Evolutionary conservation across 2,888 invertebrate genomes (phyloP).

Genomic region (Brenthis daphne): DNA sequence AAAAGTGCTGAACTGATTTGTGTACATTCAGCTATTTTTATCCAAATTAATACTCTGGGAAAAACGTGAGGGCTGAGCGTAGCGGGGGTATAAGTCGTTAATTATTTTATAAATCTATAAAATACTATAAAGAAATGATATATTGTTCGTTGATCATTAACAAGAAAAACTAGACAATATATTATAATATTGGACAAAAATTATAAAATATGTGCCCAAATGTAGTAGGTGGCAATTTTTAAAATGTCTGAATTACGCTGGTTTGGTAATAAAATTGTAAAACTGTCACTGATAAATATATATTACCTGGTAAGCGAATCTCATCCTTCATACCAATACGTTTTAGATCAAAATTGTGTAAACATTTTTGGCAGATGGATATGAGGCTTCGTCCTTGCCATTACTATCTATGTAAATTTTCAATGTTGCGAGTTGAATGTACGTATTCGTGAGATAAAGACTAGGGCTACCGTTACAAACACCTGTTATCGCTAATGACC

Average conservation of each 20-base stretch:
- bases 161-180: not conserved
- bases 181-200: not conserved
- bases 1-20: too few species aligned
- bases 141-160: not conserved
- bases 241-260: not conserved
- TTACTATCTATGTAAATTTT: constrained; percentile 55
- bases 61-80: too few species aligned
- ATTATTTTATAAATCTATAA: too few species aligned
- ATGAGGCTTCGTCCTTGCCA: constrained; percentile 44
- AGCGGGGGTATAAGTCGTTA: too few species aligned
- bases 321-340: not conserved
- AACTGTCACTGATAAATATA: not conserved
- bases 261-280: not conserved
- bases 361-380: constrained; percentile 24
- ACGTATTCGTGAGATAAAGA: constrained; percentile 63
- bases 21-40: too few species aligned
- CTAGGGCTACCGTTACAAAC: constrained; percentile 37
- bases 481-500: constrained; percentile 24
- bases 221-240: not conserved
- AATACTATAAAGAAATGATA: too few species aligned
- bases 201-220: not conserved
- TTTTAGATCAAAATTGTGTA: constrained; percentile 22
- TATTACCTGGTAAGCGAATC: constrained; percentile 16
- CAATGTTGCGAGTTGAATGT: constrained; percentile 65
- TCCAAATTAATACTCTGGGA: too few species aligned